Conservation (phyloP, 1,140 invertebrate species). For the Mercenaria mercenaria region DNA sequence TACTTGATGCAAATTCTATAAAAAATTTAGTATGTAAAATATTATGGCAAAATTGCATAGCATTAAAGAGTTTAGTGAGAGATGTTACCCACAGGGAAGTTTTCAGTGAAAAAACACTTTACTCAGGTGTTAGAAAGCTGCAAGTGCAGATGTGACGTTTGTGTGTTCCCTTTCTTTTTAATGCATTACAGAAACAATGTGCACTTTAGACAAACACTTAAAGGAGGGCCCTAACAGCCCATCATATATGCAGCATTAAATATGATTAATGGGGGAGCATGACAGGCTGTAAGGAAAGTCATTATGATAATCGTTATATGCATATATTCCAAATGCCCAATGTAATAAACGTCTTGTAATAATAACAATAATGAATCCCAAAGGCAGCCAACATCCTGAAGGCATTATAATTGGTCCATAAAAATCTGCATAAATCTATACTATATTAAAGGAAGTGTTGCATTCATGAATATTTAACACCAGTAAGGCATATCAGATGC, state of each 20-base stretch:
- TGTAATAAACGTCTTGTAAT: not conserved
- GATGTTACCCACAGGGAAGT: too few relatives aligned
- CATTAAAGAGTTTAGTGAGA: not conserved
- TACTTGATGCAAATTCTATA: not conserved
- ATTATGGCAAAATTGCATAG: not conserved
- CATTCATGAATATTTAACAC: slow-evolving; percentile 3
- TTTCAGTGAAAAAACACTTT: too few relatives aligned
- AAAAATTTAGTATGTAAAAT: too few relatives aligned
- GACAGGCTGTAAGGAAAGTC: not conserved
- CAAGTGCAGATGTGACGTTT: too few relatives aligned
- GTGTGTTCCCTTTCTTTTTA: too few relatives aligned
- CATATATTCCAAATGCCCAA: too few relatives aligned
- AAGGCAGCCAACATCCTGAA: not conserved
- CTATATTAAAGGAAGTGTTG: not conserved
- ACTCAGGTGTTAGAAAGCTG: too few relatives aligned
- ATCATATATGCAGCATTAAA: not conserved
- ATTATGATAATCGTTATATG: not conserved
- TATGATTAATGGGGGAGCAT: not conserved
- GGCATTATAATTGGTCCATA: not conserved
- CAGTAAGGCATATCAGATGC: not conserved
- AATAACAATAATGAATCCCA: not conserved
- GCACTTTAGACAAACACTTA: too few relatives aligned
- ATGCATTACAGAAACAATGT: too few relatives aligned
- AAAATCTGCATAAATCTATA: slow-evolving; percentile 25
- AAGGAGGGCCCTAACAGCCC: too few relatives aligned